Base-by-base conservation (phyloP, 2,797 vertebrate species). In the Coreius guichenoti region DNA sequence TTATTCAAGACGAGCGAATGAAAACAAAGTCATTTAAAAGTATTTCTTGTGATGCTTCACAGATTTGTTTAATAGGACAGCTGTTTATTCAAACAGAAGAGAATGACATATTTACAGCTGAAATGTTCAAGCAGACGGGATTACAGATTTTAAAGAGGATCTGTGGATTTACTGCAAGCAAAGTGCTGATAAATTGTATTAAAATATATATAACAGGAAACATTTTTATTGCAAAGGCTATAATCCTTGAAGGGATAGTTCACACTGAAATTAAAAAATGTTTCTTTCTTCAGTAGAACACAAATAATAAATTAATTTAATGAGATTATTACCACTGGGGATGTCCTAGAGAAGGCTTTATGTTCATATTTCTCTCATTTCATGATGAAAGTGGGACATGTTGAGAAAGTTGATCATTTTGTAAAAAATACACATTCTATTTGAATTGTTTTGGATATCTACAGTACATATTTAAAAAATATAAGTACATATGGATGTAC, bases 11-110 rank as follows among this genome's bases (percentile, higher is more conserved):
- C 21, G 63, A 69, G 76, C 12, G 26, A 54, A 63, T 82, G 58
- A 76, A 84, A 84, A 12, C 13, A 21, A 63, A 54, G 61, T 72
- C 5, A 26, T 86, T 83, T 45, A 26, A 78, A 82, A 82, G 33
- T 68, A 14, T 79, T 61, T 47, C 19, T 39, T 8, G 7, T 29
- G 75, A 68, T 69, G 67, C 68, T 68, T 88, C 56, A 81, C 36
- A 61, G 54, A 19, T 77, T 83, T 65, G 70, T n/a, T 47, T 72
- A 80, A 81, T 76, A 72, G 36, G 80, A 73, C 26, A 77, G 63
- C 56, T 84, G 63, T 83, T 78, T 74, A 49, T 45, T 76, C 69
- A 63, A 2, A 56, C 23, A 33, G 54, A n/a, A 68, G 11, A 80
- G 68, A 83, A 70, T 58, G 9, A 12, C 31, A 81, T 33, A 54